phyloP scores from a whole-genome alignment of 1,140 invertebrate species.

The Cotesia glomerata region DNA sequence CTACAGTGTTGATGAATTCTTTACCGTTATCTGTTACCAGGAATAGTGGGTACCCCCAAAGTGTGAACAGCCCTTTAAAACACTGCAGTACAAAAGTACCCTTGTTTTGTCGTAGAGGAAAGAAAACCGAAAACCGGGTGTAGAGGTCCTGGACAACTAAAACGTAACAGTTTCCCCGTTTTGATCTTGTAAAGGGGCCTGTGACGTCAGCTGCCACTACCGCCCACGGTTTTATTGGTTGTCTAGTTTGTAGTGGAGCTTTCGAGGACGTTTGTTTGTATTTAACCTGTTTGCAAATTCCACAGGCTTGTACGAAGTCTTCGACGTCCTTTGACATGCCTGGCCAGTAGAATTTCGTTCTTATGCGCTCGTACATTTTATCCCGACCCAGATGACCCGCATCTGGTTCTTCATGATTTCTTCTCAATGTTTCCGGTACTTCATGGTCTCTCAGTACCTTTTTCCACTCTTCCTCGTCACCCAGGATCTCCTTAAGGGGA shows the following conservation, averaged over 20 bases:
- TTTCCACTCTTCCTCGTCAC: too few species aligned
- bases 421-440: too few species aligned
- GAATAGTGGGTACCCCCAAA: slow-evolving; percentile 10
- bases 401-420: too few species aligned
- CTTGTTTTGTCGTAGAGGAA: slow-evolving; percentile 5
- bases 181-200: slow-evolving; percentile 15
- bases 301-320: too few species aligned
- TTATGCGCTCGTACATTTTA: too few species aligned
- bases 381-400: too few species aligned
- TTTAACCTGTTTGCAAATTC: too few species aligned
- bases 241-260: slow-evolving; percentile 7
- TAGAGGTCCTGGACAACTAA: slow-evolving; percentile 28
- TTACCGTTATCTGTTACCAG: too few species aligned
- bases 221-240: slow-evolving; percentile 5
- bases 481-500: neutral
- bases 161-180: slow-evolving; percentile 24
- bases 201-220: slow-evolving; percentile 23
- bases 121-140: slow-evolving; percentile 28
- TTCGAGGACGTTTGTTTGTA: slow-evolving; percentile 18
- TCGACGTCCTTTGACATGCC: neutral
- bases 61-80: slow-evolving; percentile 14
- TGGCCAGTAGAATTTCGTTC: slow-evolving; percentile 35
- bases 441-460: too few species aligned
- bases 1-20: too few species aligned
- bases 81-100: slow-evolving; percentile 12